Percentiles rank a stretch among this genome's conserved stretches.
Evolutionary conservation across 2,888 invertebrate genomes (phyloP).

Genomic region (Nomada goodeniana): DNA sequence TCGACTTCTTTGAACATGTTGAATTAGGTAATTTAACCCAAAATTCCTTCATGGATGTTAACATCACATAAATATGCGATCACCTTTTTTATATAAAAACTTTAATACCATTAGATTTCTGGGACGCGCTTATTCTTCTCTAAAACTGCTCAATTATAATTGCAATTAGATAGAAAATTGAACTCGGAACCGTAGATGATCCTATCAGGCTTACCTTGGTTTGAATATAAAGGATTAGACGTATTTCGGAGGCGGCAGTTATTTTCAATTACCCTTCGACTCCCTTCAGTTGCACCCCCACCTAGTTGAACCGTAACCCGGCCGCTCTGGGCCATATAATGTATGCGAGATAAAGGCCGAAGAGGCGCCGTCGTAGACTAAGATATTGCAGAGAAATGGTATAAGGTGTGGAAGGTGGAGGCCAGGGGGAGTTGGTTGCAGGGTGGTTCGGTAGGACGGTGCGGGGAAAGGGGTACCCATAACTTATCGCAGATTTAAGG

Average conservation of each 20-base stretch:
- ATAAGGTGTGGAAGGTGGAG: conserved; percentile 77
- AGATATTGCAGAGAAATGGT: conserved; percentile 84
- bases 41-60: too few relatives aligned
- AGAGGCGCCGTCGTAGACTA: conserved; percentile 82
- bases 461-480: conserved; percentile 81
- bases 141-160: not conserved
- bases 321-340: conserved; percentile 79
- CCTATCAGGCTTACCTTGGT: conserved; percentile 80
- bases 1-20: too few relatives aligned
- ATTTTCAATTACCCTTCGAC: conserved; percentile 83
- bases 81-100: too few relatives aligned
- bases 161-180: not conserved
- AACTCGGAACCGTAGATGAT: conserved; percentile 75
- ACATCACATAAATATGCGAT: too few relatives aligned
- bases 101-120: too few relatives aligned
- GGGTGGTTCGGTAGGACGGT: conserved; percentile 57
- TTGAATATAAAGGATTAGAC: conserved; percentile 78
- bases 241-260: conserved; percentile 81
- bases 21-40: too few relatives aligned
- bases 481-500: conserved; percentile 85
- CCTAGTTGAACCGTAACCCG: conserved; percentile 47
- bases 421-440: conserved; percentile 68
- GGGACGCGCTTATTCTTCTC: too few relatives aligned
- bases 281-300: conserved; percentile 69
- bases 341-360: conserved; percentile 84